Evolutionary conservation across 2,113 vertebrate species (phyloP).

Genomic region (Caloenas nicobarica): DNA sequence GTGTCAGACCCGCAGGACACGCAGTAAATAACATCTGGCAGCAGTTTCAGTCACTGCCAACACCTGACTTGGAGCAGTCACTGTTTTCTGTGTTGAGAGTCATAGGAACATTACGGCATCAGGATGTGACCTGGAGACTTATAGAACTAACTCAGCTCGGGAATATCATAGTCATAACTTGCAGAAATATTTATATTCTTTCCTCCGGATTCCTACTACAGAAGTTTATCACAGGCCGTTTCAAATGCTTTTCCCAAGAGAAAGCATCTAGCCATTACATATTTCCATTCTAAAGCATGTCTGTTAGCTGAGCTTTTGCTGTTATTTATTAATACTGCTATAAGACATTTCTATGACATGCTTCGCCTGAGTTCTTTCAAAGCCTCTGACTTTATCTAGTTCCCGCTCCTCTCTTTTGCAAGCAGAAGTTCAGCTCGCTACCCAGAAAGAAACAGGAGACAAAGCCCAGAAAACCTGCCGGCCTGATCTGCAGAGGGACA

Average conservation of each 20-base stretch:
- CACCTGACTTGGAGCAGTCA: neutral
- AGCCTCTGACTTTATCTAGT: neutral
- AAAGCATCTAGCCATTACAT: neutral
- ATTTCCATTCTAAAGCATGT: neutral
- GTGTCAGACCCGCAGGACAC: neutral
- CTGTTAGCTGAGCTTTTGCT: neutral
- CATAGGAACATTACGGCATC: neutral
- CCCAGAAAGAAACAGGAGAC: neutral
- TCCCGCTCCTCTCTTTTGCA: neutral
- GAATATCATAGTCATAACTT: neutral
- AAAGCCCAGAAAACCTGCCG: neutral
- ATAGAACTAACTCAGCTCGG: neutral
- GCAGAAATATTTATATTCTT: neutral
- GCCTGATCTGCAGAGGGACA: neutral
- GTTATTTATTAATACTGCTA: neutral
- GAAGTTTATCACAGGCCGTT: neutral
- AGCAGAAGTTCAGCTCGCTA: neutral
- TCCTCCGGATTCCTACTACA: neutral
- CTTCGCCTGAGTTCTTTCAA: neutral
- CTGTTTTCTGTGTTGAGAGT: neutral
- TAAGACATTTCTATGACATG: neutral
- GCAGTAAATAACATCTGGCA: rapidly evolving
- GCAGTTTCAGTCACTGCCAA: neutral
- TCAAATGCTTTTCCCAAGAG: neutral
- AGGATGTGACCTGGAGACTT: neutral